Percentiles rank a stretch among this genome's conserved stretches.
These are phyloP conservation scores for Melanotaenia trifasciata DNA, from an alignment of 2,797 vertebrate species.

Conservation along the genomic window DNA sequence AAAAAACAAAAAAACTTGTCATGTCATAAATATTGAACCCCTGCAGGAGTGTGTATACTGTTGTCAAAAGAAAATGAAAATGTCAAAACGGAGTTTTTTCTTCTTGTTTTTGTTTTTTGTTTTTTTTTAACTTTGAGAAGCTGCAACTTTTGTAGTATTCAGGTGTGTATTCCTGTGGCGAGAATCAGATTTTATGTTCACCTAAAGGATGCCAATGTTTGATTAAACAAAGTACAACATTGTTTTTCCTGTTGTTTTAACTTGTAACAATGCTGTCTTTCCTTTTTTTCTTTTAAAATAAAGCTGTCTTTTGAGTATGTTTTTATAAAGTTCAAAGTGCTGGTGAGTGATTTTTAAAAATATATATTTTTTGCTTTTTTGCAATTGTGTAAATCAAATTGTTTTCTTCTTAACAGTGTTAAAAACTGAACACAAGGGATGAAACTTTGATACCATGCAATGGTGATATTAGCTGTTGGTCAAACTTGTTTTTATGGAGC, in stretches of 20 bases:
- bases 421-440: too few relatives aligned
- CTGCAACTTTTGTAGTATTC: constrained; percentile 58
- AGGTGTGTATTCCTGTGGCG: constrained; percentile 41
- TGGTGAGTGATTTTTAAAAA: background rate
- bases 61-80: constrained; percentile 52
- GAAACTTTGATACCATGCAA: too few relatives aligned
- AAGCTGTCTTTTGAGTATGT: constrained; percentile 66
- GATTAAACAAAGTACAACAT: constrained; percentile 76
- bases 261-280: constrained; percentile 60
- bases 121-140: constrained; percentile 54
- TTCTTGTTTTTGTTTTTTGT: constrained; percentile 44
- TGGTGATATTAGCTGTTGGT: too few relatives aligned
- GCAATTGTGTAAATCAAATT: too few relatives aligned
- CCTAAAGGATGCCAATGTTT: constrained; percentile 63
- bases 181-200: constrained; percentile 72
- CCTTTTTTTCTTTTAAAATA: constrained; percentile 66
- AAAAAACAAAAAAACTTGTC: constrained; percentile 49
- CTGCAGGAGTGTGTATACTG: constrained; percentile 60
- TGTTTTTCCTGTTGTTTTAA: constrained; percentile 75
- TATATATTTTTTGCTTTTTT: too few relatives aligned
- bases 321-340: constrained; percentile 52
- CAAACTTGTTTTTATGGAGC: too few relatives aligned
- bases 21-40: constrained; percentile 54
- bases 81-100: constrained; percentile 24
- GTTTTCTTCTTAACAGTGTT: too few relatives aligned